Conservation (phyloP, 2,113 vertebrate genomes). For the Chlorodrepanis virens region DNA sequence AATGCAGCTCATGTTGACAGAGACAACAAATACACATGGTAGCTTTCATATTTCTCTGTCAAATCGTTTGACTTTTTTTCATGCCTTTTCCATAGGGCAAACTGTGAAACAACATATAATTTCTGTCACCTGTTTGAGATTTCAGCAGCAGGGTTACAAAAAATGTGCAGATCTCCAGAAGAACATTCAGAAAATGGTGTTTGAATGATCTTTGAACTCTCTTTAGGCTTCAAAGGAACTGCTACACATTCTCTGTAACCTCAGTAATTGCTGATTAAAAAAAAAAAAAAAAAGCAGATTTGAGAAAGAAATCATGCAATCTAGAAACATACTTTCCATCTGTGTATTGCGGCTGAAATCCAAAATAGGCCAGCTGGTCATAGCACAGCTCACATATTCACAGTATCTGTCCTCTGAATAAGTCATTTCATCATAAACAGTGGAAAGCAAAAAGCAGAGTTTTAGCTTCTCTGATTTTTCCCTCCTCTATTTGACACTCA, state of each 20-base stretch:
- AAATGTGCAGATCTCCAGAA: background rate
- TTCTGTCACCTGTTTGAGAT: slow-evolving; percentile 6
- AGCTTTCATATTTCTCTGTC: slow-evolving; percentile 17
- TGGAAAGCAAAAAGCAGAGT: slow-evolving; percentile 37
- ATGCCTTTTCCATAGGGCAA: slow-evolving; percentile 9
- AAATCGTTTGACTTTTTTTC: slow-evolving; percentile 15
- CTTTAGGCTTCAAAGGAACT: background rate
- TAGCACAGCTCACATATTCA: slow-evolving; percentile 31
- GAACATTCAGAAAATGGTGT: background rate
- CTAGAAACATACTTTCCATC: slow-evolving; percentile 35
- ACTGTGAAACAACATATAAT: background rate
- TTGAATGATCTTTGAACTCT: background rate
- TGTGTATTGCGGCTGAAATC: slow-evolving; percentile 45
- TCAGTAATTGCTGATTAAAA: background rate
- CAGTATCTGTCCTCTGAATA: slow-evolving; percentile 21
- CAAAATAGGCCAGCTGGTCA: slow-evolving; percentile 45
- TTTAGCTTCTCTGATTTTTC: background rate
- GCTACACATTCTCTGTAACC: background rate
- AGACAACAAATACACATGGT: slow-evolving; percentile 16
- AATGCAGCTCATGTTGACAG: background rate
- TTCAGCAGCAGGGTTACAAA: background rate
- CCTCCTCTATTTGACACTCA: background rate
- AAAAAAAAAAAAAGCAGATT: background rate
- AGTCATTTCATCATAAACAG: slow-evolving; percentile 18
- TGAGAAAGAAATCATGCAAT: slow-evolving; percentile 45